phyloP scores from a whole-genome alignment of 23 tunicate species.

The Clavelina lepadiformis region DNA sequence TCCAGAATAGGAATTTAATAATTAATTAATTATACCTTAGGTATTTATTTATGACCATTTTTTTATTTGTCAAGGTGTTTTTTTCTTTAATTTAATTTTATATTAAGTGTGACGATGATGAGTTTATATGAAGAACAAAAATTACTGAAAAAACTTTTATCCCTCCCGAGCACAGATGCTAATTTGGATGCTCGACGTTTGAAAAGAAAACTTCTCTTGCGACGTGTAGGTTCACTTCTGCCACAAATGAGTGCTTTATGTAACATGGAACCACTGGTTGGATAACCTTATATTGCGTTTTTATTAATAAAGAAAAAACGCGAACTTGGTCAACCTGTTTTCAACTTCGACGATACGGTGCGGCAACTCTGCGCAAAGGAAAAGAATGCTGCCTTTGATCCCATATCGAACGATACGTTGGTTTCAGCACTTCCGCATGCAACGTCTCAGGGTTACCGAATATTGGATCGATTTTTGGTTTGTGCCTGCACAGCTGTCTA shows the following conservation, averaged over 20 bases:
- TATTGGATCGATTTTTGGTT: constrained; percentile 65
- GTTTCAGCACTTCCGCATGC: background rate
- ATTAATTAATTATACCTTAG: too few species aligned
- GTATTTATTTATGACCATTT: too few species aligned
- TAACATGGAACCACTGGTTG: background rate
- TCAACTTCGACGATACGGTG: constrained; percentile 67
- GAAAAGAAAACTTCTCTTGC: constrained; percentile 47
- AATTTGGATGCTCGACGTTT: constrained; percentile 47
- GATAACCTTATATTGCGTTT: background rate
- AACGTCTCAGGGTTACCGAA: constrained; percentile 21
- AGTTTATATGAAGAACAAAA: constrained; percentile 82
- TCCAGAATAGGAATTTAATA: too few species aligned
- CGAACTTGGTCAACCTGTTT: constrained; percentile 55
- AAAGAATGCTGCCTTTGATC: constrained; percentile 11
- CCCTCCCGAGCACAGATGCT: constrained; percentile 23
- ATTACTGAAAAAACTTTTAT: constrained; percentile 52
- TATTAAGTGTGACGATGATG: constrained; percentile 38
- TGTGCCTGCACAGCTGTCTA: too few species aligned
- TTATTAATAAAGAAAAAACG: constrained; percentile 48
- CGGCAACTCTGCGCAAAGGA: constrained; percentile 47
- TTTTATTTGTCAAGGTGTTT: too few species aligned
- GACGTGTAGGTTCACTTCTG: constrained; percentile 33
- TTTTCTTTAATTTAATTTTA: too few species aligned
- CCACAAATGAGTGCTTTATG: background rate
- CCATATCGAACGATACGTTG: background rate